Evolutionary conservation across 2,797 vertebrate genomes (phyloP).

Genomic region (Rhinogobio ventralis): DNA sequence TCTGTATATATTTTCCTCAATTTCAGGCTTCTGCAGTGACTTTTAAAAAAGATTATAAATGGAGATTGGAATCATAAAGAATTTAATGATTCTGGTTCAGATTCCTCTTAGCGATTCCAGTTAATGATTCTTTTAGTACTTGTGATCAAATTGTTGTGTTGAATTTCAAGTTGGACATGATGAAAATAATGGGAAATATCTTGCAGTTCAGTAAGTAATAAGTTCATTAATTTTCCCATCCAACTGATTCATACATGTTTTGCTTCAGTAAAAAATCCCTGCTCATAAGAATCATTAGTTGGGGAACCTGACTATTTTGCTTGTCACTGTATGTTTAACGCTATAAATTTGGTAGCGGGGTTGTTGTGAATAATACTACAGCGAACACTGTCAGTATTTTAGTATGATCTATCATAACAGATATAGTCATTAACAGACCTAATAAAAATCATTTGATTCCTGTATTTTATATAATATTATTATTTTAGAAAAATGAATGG

Average conservation of each 20-base stretch:
- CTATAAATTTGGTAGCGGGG: not conserved
- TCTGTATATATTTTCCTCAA: not conserved
- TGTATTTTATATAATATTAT: too few relatives aligned
- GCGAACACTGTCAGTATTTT: not conserved
- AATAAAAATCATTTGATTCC: too few relatives aligned
- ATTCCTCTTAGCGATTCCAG: not conserved
- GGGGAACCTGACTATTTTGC: not conserved
- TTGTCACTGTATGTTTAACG: not conserved
- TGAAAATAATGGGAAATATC: not conserved
- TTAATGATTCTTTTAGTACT: not conserved
- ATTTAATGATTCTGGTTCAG: not conserved
- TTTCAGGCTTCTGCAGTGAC: not conserved
- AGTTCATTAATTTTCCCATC: not conserved
- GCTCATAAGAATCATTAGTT: not conserved
- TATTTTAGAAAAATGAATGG: too few relatives aligned
- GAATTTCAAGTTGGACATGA: constrained; percentile 4
- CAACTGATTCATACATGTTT: not conserved
- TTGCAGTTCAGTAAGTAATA: not conserved
- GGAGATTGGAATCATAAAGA: not conserved
- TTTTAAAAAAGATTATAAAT: not conserved
- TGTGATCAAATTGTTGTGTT: constrained; percentile 8
- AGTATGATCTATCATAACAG: not conserved
- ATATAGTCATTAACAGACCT: not conserved
- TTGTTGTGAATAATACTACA: not conserved
- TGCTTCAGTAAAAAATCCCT: not conserved